These are phyloP conservation scores for Limosa lapponica DNA, from an alignment of 2,797 vertebrate genomes.

Conservation along the genomic window DNA sequence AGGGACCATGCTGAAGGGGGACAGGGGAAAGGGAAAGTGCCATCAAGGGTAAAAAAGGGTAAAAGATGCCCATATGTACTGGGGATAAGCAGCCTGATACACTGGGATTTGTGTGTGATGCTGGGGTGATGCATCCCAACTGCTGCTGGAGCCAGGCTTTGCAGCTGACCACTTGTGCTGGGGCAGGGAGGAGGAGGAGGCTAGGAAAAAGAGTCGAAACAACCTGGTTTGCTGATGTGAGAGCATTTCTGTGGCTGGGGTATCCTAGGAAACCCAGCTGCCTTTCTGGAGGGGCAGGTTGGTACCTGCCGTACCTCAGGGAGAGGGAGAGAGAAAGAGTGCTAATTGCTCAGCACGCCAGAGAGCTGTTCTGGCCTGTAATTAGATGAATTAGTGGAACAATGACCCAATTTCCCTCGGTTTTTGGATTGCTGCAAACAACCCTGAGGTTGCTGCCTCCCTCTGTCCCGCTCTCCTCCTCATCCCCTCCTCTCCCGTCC, in stretches of 20 bases:
- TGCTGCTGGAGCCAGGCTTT: not conserved
- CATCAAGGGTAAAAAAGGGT: not conserved
- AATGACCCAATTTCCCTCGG: conserved; percentile 51
- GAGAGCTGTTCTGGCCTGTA: conserved; percentile 65
- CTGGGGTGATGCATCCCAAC: not conserved
- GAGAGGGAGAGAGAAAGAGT: conserved; percentile 38
- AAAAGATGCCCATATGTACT: not conserved
- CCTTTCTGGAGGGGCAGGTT: conserved; percentile 49
- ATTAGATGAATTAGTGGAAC: conserved; percentile 72
- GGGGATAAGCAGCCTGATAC: not conserved
- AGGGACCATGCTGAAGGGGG: not conserved
- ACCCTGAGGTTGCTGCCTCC: conserved; percentile 10
- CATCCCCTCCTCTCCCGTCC: not conserved
- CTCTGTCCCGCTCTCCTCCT: not conserved
- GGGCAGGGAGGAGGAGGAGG: not conserved
- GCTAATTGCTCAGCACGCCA: conserved; percentile 59
- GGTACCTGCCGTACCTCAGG: conserved; percentile 39
- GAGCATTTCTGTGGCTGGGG: conserved; percentile 15
- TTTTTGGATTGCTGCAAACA: conserved; percentile 43
- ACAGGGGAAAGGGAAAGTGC: not conserved
- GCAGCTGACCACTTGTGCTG: not conserved
- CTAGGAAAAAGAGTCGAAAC: not conserved
- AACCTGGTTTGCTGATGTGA: conserved; percentile 15
- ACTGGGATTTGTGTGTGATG: rapidly evolving
- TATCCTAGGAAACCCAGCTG: conserved; percentile 74